A percentile compares a stretch with the other conserved stretches of the same genome.
Evolutionary conservation across 2,797 vertebrate genomes (phyloP).

Genomic region (Nothura maculosa): DNA sequence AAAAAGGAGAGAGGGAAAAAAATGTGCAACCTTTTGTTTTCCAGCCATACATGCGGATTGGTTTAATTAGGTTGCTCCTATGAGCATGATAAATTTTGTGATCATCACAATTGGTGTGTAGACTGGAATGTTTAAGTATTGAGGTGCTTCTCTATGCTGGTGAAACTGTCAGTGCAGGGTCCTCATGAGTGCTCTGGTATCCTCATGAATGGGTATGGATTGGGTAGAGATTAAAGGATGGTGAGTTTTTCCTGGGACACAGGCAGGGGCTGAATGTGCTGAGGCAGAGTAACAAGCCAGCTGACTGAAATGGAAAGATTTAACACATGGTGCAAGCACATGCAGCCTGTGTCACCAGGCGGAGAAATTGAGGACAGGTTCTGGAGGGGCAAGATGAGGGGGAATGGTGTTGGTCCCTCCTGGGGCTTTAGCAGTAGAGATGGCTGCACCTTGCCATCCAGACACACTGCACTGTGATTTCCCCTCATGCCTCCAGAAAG

Average conservation of each 20-base stretch:
- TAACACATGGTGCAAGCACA: not conserved
- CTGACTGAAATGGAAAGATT: not conserved
- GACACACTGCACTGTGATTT: not conserved
- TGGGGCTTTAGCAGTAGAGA: not conserved
- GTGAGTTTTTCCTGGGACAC: fast-evolving
- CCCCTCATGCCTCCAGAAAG: not conserved
- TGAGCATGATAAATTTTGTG: not conserved
- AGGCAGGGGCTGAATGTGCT: not conserved
- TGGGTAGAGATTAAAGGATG: not conserved
- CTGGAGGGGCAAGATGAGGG: not conserved
- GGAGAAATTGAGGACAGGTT: not conserved
- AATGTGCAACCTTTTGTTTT: not conserved
- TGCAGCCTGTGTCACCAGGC: not conserved
- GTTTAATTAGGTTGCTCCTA: not conserved
- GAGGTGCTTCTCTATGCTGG: not conserved
- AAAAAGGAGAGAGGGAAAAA: not conserved
- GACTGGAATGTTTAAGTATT: not conserved
- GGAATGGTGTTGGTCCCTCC: not conserved
- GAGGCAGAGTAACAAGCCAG: fast-evolving
- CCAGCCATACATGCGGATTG: not conserved
- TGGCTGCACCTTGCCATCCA: not conserved
- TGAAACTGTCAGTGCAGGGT: not conserved
- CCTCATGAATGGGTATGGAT: not conserved
- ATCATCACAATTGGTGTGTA: not conserved
- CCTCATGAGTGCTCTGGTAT: fast-evolving